These are phyloP conservation scores for Spodoptera littoralis DNA, from an alignment of 2,888 invertebrate genomes.

Conservation along the genomic window DNA sequence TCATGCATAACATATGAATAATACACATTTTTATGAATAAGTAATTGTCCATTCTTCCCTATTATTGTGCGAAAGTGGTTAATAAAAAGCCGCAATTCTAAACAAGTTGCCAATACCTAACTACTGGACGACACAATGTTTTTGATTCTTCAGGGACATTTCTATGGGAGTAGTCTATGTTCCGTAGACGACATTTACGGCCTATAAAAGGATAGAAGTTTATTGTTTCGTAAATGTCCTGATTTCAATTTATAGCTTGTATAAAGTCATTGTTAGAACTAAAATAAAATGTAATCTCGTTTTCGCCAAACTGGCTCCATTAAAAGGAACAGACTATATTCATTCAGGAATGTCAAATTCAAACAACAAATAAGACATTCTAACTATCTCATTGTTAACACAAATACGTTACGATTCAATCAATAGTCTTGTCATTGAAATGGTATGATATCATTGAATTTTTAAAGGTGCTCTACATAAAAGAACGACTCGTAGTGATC, in stretches of 20 bases:
- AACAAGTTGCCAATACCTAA: constrained; percentile 13
- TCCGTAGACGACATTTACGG: constrained; percentile 20
- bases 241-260: constrained; percentile 18
- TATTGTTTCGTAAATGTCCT: constrained; percentile 29
- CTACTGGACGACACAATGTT: constrained; percentile 1
- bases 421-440: constrained; percentile 54
- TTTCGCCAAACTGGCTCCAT: constrained; percentile 13
- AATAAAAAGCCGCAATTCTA: constrained; percentile 6
- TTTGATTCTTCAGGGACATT: constrained; percentile 5
- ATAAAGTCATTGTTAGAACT: constrained; percentile 28
- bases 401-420: constrained; percentile 41
- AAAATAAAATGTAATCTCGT: constrained; percentile 24
- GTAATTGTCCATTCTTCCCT: constrained; percentile 5
- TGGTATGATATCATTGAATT: constrained; percentile 50
- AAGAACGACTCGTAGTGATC: constrained; percentile 53
- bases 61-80: constrained; percentile 1
- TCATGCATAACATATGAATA: constrained; percentile 9
- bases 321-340: constrained; percentile 5
- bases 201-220: constrained; percentile 24
- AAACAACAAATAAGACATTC: constrained; percentile 25
- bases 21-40: constrained; percentile 5
- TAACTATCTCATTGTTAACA: constrained; percentile 40
- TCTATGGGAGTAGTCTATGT: not conserved
- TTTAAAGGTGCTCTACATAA: constrained; percentile 50
- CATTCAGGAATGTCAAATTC: constrained; percentile 14